Evolutionary conservation across 1,140 invertebrate species (phyloP).

Genomic region (Contarinia nasturtii): DNA sequence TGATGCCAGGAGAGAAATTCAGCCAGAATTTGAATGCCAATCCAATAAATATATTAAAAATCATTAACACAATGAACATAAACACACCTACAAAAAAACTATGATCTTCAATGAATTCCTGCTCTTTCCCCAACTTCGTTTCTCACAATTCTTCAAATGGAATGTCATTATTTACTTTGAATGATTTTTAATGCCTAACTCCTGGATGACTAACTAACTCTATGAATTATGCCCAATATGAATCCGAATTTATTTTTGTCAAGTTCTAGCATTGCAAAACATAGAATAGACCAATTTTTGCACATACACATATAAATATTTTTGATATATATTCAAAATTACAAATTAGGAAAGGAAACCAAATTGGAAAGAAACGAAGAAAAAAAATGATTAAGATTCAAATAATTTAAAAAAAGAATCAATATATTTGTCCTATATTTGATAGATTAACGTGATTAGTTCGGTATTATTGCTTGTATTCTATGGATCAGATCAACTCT

Average conservation of each 20-base stretch:
- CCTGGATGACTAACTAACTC: slow-evolving; percentile 3
- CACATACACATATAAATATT: background rate
- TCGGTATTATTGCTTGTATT: too few species aligned
- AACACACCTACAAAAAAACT: too few species aligned
- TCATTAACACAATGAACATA: background rate
- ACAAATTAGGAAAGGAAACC: background rate
- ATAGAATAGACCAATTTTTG: too few species aligned
- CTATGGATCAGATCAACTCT: too few species aligned
- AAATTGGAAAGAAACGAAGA: background rate
- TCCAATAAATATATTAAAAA: slow-evolving; percentile 1
- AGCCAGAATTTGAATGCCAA: background rate
- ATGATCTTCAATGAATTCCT: slow-evolving; percentile 7
- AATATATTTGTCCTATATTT: slow-evolving; percentile 1
- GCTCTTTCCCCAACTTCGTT: slow-evolving; percentile 14
- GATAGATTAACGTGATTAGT: background rate
- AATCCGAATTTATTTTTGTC: too few species aligned
- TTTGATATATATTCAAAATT: background rate
- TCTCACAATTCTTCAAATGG: slow-evolving; percentile 5
- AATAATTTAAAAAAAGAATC: background rate
- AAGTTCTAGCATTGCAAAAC: too few species aligned
- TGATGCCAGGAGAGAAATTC: slow-evolving; percentile 5
- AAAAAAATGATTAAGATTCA: background rate
- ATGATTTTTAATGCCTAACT: slow-evolving; percentile 5
- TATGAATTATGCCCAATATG: slow-evolving; percentile 3
- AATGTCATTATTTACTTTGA: background rate